Base-by-base conservation (phyloP, 2,113 vertebrate genomes). In the Seriola aureovittata region DNA sequence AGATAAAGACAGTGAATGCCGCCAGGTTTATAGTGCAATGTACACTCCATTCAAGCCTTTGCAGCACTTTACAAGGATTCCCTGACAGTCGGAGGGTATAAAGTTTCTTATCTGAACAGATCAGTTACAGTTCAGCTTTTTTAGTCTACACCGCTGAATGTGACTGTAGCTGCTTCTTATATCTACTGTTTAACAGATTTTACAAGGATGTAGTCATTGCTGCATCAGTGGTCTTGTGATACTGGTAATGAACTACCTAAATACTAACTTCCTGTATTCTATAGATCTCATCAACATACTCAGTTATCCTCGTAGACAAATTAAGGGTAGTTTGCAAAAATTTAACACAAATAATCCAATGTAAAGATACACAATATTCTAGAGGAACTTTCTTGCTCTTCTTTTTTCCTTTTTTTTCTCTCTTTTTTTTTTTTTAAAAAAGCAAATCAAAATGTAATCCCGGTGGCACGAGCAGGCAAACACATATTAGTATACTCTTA, bases 41-140 rank as follows among this genome's bases (percentile, higher is more conserved):
- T 75, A 16, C 23, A 58, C n/a, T n/a, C 19, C 46, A 42, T 60
- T 32, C 4, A 65, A 57, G 42, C 34, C 3, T 23, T 38, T 5
- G 38, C 38, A 8, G 38, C 38, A 38, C 38, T 38, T 42, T 42
- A 42, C 40, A 42, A 42, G 40, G 34, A 36, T 36, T 36, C 6
- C 4, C 4, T 36, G 34, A 42, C 40, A 42, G 10, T 42, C 8
- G 11, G 40, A 42, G 40, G 40, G 40, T 42, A 54, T 75, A 54
- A 67, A 46, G 19, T 29, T 5, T 60, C 71, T 77, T 84, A 83
- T 78, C 72, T 66, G 5, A 19, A 66, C 23, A 57, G 42, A 52
- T 46, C 2, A 13, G 32, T 25, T 23, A 29, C 12, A 63, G 42
- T 21, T 29, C 25, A 29, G 25, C 25, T 29, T 29, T 29, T 29